Evolutionary conservation across 2,797 vertebrate species (phyloP).

Genomic region (Ptychadena robeensis): DNA sequence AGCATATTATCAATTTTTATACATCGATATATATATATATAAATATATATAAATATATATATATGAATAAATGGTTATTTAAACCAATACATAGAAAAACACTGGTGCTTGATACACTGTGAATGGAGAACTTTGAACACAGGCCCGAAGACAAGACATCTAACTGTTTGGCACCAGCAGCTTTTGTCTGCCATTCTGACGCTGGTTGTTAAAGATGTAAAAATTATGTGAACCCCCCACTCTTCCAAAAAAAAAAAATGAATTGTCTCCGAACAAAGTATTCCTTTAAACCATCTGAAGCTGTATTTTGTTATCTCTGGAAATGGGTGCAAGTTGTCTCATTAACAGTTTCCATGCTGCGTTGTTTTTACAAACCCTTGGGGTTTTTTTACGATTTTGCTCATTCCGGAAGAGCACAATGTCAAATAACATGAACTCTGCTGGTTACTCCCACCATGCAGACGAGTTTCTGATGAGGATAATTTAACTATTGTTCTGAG

Average conservation of each 20-base stretch:
- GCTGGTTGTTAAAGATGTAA: background rate
- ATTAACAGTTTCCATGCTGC: background rate
- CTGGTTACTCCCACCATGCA: background rate
- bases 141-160: conserved; percentile 81
- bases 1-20: conserved; percentile 88
- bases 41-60: conserved; percentile 73
- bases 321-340: background rate
- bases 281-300: background rate
- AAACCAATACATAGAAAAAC: conserved; percentile 83
- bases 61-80: conserved; percentile 86
- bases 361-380: background rate
- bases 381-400: background rate
- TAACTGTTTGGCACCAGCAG: conserved; percentile 54
- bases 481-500: background rate
- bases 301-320: background rate
- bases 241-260: no score
- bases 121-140: conserved; percentile 81
- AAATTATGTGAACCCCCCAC: conserved; percentile 28
- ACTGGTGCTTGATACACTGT: conserved; percentile 99
- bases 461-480: background rate
- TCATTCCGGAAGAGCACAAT: no score
- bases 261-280: background rate
- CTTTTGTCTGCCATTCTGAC: background rate
- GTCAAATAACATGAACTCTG: background rate
- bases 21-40: conserved; percentile 82